Base-by-base conservation (phyloP, 2,797 vertebrate genomes). In the Aselliscus stoliczkanus region DNA sequence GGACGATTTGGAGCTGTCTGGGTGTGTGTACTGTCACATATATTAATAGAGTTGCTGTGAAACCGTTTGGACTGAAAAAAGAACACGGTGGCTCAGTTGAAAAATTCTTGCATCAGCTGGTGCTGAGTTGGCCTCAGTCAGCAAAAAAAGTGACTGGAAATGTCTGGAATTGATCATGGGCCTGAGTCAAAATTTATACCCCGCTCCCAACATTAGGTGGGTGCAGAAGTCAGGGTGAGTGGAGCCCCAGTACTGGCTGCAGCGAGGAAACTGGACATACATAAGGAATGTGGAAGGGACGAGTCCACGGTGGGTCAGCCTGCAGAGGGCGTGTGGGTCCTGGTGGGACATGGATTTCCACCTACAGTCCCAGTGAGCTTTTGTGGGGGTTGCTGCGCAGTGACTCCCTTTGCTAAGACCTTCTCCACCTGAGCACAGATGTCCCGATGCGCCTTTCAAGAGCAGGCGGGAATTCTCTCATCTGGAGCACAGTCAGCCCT, bases 1-100 rank as follows among this genome's bases (percentile, higher is more conserved):
- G 47, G 50, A 10, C 5, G 23, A 12, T 0, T 1, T 17, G 0
- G 29, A 31, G 70, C 44, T 18, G 1, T 5, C 10, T 5, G 27
- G 34, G 67, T 1, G 37, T 20, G n/a, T 1, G 27, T 0, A 0
- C 31, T 9, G 56, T 9, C 69, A 18, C 6, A 0, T 21, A 0
- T 79, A 54, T 88, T 42, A 47, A 93, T 29, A 89, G 75, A 65
- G 42, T 17, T 0, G 10, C 62, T 1, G 44, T 4, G 72, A 90
- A 39, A 21, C 23, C 2, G 0, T 1, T 14, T 1, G 25, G 62
- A 54, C 34, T 31, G 56, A 15, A 77, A 76, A 72, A 37, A 20
- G 65, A 54, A 0, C 67, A 4, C 2, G 7, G 31, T 25, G 77
- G 31, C 73, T 80, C 7, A 5, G 18, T 5, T 76, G 29, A 4